phyloP scores from a whole-genome alignment of 2,797 vertebrate species.

The Picus viridis region DNA sequence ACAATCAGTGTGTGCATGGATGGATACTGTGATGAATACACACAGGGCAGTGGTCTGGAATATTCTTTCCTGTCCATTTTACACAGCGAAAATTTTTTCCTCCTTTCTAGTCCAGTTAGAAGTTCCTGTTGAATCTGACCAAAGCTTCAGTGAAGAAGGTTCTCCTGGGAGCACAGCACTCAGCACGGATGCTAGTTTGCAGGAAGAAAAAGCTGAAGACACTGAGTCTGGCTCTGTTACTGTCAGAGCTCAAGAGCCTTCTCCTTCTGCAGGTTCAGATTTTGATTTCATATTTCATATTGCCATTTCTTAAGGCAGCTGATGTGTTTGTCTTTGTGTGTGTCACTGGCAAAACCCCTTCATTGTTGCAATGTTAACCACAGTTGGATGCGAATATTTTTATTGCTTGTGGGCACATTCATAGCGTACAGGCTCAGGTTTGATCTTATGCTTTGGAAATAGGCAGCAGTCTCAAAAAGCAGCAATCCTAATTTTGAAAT shows the following conservation, averaged over 20 bases:
- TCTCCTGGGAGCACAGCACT: slow-evolving; percentile 53
- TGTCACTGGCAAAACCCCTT: background rate
- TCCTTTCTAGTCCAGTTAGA: slow-evolving; percentile 70
- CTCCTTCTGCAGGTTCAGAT: slow-evolving; percentile 76
- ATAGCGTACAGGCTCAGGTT: background rate
- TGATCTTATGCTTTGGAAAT: background rate
- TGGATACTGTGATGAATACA: background rate
- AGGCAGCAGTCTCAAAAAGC: background rate
- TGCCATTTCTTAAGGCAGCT: background rate
- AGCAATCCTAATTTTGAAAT: background rate
- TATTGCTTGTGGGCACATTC: background rate
- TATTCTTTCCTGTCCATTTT: background rate
- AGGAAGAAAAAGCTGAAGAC: slow-evolving; percentile 75
- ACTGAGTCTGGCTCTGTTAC: slow-evolving; percentile 27
- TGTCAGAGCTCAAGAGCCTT: slow-evolving; percentile 67
- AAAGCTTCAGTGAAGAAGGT: slow-evolving; percentile 58
- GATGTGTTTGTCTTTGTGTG: background rate
- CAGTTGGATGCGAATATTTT: accelerated
- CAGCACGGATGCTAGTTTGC: slow-evolving; percentile 47
- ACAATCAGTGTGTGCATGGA: background rate
- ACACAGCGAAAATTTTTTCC: background rate
- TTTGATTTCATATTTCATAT: slow-evolving; percentile 29
- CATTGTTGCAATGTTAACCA: background rate
- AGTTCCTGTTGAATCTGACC: slow-evolving; percentile 64
- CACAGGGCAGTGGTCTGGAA: background rate